Percentiles rank a stretch among this genome's conserved stretches.
Evolutionary conservation across 2,888 invertebrate genomes (phyloP).

Genomic region (Microchrysa polita): DNA sequence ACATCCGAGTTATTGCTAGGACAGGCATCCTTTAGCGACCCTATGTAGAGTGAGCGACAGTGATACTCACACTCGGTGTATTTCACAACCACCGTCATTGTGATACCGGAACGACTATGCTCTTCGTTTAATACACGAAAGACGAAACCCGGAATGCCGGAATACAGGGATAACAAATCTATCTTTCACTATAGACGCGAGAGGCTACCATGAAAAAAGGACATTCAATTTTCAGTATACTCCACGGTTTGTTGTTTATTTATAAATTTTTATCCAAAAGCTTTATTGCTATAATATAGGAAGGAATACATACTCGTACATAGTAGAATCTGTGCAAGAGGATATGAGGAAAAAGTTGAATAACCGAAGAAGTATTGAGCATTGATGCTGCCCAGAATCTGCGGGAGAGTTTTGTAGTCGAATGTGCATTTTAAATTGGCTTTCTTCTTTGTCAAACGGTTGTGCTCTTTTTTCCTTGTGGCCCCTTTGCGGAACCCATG

Average conservation of each 20-base stretch:
- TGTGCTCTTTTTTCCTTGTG: background rate
- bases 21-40: too few species aligned
- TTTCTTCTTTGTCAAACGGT: slow-evolving; percentile 23
- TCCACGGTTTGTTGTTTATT: slow-evolving; percentile 38
- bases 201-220: slow-evolving; percentile 24
- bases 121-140: background rate
- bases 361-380: background rate
- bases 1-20: too few species aligned
- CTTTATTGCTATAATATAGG: slow-evolving; percentile 35
- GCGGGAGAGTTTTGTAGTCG: background rate
- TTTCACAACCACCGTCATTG: too few species aligned
- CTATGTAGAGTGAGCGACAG: too few species aligned
- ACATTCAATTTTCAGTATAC: slow-evolving; percentile 43
- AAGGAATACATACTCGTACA: too few species aligned
- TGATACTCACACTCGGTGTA: too few species aligned
- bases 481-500: background rate
- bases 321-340: background rate
- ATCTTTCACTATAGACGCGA: too few species aligned
- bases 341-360: background rate
- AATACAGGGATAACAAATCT: slow-evolving; percentile 28
- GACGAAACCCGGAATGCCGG: slow-evolving; percentile 6
- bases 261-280: slow-evolving; percentile 41
- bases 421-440: slow-evolving; percentile 29
- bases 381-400: background rate
- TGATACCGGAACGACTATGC: too few species aligned